Conservation (phyloP, 2,888 invertebrate genomes). For the Chrysolina oricalcia region DNA sequence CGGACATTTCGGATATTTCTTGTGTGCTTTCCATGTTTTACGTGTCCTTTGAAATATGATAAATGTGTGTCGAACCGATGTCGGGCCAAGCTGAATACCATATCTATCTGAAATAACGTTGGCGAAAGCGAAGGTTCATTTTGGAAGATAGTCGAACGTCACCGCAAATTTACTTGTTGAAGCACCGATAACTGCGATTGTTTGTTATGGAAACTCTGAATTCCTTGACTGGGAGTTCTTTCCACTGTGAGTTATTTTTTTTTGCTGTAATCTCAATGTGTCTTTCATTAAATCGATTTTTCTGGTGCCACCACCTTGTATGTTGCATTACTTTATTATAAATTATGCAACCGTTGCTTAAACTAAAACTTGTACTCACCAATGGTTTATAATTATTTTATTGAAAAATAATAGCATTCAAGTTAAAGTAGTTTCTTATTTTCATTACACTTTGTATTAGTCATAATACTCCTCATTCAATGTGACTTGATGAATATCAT, state of each 20-base stretch:
- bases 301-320: conserved; percentile 39
- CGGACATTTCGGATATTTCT: conserved; percentile 42
- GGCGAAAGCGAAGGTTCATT: conserved; percentile 39
- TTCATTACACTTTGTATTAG: too few relatives aligned
- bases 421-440: too few relatives aligned
- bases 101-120: conserved; percentile 18
- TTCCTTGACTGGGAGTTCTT: conserved; percentile 52
- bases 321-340: conserved; percentile 35
- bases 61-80: conserved; percentile 11
- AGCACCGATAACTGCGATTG: conserved; percentile 35
- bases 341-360: conserved; percentile 51
- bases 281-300: conserved; percentile 45
- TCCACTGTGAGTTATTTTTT: conserved; percentile 55
- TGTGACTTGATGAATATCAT: too few relatives aligned
- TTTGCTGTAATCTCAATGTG: conserved; percentile 33
- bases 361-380: background rate
- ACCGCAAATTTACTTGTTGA: conserved; percentile 49
- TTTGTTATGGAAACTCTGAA: conserved; percentile 50
- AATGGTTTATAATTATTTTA: background rate
- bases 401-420: background rate
- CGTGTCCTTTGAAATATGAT: conserved; percentile 30
- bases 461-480: too few relatives aligned
- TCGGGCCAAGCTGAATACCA: background rate
- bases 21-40: conserved; percentile 28
- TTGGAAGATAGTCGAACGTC: conserved; percentile 44